These are phyloP conservation scores for Phocides pigmalion DNA, from an alignment of 1,140 invertebrate genomes.

Conservation along the genomic window DNA sequence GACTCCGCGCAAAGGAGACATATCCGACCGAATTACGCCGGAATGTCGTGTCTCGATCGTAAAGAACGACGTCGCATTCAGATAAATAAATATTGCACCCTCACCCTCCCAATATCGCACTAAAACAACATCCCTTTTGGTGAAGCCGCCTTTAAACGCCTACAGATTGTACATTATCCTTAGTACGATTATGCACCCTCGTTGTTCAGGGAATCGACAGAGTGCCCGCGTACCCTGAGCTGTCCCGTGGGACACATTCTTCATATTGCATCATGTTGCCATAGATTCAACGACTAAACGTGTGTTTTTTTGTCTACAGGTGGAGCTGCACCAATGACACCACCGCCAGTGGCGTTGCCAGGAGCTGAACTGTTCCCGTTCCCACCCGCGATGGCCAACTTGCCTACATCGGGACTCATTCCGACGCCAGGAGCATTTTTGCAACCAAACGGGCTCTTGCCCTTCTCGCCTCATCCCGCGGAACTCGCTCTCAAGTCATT, in stretches of 20 bases:
- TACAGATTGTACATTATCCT: constrained; percentile 84
- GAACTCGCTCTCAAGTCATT: constrained; percentile 73
- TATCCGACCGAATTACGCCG: constrained; percentile 66
- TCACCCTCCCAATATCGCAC: constrained; percentile 78
- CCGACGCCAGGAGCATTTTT: constrained; percentile 81
- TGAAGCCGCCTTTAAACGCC: constrained; percentile 82
- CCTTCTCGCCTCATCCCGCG: constrained; percentile 76
- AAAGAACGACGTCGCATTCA: constrained; percentile 72
- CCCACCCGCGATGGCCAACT: constrained; percentile 76
- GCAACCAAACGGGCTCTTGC: constrained; percentile 73
- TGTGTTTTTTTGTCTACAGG: constrained; percentile 70
- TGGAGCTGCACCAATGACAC: constrained; percentile 71
- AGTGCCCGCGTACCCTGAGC: constrained; percentile 70
- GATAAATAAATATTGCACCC: constrained; percentile 83
- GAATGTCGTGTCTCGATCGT: constrained; percentile 66
- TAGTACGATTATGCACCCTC: constrained; percentile 83
- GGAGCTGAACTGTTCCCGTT: constrained; percentile 78
- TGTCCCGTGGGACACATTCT: constrained; percentile 71
- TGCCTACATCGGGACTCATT: constrained; percentile 80
- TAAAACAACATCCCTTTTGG: constrained; percentile 83
- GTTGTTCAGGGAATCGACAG: constrained; percentile 76
- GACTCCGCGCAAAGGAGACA: constrained; percentile 53
- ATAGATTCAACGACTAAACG: constrained; percentile 47
- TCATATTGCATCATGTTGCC: constrained; percentile 79
- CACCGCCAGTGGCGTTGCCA: constrained; percentile 81